Base-by-base conservation (phyloP, 1,140 invertebrate species). In the Penaeus chinensis region DNA sequence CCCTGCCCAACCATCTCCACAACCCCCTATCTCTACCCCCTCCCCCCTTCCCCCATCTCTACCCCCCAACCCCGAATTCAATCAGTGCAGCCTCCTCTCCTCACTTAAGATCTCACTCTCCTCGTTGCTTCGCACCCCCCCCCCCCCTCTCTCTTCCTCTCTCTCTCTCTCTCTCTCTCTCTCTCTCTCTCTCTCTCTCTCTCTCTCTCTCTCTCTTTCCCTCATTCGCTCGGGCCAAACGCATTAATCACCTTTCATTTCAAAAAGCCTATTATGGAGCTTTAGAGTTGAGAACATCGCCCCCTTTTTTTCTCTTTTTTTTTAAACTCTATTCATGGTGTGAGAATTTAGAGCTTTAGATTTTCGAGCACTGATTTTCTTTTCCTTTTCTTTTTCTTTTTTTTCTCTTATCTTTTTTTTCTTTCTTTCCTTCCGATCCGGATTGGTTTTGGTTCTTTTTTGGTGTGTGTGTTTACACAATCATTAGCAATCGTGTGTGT, bases 131-230 rank as follows among this genome's bases (percentile, higher is more conserved):
- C 69, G 16, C 69, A 3, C 22, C 37, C 69, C n/a, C 37, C 69
- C 37, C 69, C n/a, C 3, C 69, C 3, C 69, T 74, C 69, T 74
- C 69, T 77, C 76, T 77, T n/a, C 3, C 63, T 66, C 63, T 66
- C 63, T 66, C 63, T 66, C 63, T 1, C 63, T 66, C 63, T 66
- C 63, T 66, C 63, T 66, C 63, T 66, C 63, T 66, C 2, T 66
- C 63, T 66, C 63, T 77, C 76, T 77, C 76, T 77, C 76, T 77
- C 76, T 77, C 71, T 77, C 76, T 77, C 76, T 77, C 76, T 77
- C 76, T 77, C 76, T n/a, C 5, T 81, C 79, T 3, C 13, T 63
- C 79, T 61, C 79, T 61, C 79, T 81, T 54, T 81, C 47, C 7
- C 5, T 47, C 47, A 47, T 47, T 47, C 47, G 47, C 47, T 47